These are phyloP conservation scores for Pocillopora damicornis DNA, from an alignment of 64 coral and sea anemone species.

Conservation along the genomic window DNA sequence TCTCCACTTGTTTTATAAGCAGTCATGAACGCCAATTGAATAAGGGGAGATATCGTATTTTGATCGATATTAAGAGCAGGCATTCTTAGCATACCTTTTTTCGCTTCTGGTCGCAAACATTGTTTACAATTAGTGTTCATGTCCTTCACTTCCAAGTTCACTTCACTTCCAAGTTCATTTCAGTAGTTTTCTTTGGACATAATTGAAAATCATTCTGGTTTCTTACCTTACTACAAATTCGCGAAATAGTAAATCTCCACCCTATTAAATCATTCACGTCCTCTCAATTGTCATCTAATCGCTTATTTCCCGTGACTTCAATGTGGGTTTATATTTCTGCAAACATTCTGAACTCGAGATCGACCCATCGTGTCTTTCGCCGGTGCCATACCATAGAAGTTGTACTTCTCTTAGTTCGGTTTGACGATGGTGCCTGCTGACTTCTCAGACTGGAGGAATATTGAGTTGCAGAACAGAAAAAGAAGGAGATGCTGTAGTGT, in stretches of 20 bases:
- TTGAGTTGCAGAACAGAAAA: not conserved
- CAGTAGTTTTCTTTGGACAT: not conserved
- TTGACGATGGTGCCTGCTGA: conserved; percentile 19
- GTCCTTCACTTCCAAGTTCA: not conserved
- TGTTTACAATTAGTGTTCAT: not conserved
- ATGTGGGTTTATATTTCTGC: not conserved
- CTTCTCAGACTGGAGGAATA: conserved; percentile 6
- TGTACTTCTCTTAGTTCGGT: not conserved
- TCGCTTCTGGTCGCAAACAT: not conserved
- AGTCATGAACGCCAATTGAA: not conserved
- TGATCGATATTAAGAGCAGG: not conserved
- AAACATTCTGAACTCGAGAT: not conserved
- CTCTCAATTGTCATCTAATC: not conserved
- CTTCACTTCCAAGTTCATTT: not conserved
- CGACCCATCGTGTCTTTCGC: not conserved
- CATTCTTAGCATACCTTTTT: not conserved
- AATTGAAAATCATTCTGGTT: not conserved
- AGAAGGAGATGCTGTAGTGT: conserved; percentile 15
- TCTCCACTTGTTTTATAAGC: not conserved
- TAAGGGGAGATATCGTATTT: not conserved
- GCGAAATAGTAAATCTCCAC: not conserved
- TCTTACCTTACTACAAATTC: not conserved
- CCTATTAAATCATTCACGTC: not conserved
- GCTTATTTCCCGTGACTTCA: not conserved
- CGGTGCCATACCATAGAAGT: not conserved